Conservation (phyloP, 2,113 vertebrate species). For the Centropus unirufus region DNA sequence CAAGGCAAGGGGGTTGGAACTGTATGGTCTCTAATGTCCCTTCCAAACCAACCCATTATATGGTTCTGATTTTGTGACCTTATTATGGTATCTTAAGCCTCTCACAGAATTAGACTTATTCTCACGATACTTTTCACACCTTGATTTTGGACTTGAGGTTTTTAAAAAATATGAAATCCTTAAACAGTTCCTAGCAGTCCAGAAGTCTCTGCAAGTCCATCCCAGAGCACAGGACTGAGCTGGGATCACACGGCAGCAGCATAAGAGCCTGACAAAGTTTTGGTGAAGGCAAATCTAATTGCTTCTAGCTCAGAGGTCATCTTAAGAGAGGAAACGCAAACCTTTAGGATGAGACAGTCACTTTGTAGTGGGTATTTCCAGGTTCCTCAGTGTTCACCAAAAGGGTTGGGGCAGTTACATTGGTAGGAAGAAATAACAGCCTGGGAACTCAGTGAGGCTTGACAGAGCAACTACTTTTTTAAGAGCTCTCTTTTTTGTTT, state of each 20-base stretch:
- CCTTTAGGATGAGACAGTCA: neutral
- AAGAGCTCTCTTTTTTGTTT: neutral
- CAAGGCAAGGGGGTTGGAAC: no score
- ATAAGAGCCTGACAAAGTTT: neutral
- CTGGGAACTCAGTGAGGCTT: neutral
- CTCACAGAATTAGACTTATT: neutral
- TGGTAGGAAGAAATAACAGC: constrained; percentile 3
- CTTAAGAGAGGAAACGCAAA: neutral
- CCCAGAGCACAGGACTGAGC: neutral
- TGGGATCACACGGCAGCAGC: neutral
- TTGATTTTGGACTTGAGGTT: neutral
- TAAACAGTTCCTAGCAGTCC: neutral
- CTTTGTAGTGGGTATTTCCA: neutral
- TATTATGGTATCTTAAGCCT: neutral
- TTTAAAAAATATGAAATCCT: neutral
- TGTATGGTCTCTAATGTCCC: no score
- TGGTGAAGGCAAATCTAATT: neutral
- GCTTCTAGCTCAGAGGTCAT: neutral
- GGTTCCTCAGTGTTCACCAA: neutral
- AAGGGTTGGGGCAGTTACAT: neutral
- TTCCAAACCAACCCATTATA: no score
- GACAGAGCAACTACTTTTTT: neutral
- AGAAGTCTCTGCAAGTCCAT: neutral
- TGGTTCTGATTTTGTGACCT: neutral
- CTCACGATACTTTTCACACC: neutral